A percentile compares a stretch with the other conserved stretches of the same genome.
Conservation (phyloP, 2,113 vertebrate genomes). For the Engystomops pustulosus region DNA sequence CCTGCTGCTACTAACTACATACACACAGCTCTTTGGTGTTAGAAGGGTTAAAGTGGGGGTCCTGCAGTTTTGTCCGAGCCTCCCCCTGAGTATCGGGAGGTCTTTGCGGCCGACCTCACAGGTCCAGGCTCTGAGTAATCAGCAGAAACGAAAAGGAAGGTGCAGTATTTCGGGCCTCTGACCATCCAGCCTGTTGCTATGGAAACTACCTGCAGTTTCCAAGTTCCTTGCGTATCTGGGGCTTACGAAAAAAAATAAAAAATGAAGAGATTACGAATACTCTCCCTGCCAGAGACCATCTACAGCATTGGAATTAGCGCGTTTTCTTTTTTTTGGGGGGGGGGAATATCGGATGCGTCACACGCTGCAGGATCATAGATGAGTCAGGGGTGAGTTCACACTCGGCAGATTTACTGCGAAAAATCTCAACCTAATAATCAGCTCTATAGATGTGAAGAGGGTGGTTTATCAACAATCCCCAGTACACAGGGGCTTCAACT, state of each 20-base stretch:
- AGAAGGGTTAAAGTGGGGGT: background rate
- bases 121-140: background rate
- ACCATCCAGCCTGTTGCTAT: conserved; percentile 43
- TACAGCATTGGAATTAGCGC: background rate
- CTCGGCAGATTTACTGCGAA: too few species aligned
- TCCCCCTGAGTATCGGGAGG: background rate
- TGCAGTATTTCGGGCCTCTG: background rate
- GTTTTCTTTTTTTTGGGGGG: background rate
- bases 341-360: background rate
- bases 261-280: background rate
- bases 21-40: too few species aligned
- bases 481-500: too few species aligned
- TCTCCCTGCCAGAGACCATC: background rate
- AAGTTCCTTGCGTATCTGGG: background rate
- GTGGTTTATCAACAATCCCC: too few species aligned
- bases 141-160: background rate
- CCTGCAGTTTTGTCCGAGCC: background rate
- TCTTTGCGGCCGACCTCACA: background rate
- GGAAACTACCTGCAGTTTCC: conserved; percentile 41
- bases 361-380: background rate
- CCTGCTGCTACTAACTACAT: too few species aligned
- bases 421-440: too few species aligned
- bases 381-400: background rate
- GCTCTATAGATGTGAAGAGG: too few species aligned
- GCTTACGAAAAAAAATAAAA: background rate